phyloP scores from a whole-genome alignment of 2,113 vertebrate species.

The Chitala chitala region DNA sequence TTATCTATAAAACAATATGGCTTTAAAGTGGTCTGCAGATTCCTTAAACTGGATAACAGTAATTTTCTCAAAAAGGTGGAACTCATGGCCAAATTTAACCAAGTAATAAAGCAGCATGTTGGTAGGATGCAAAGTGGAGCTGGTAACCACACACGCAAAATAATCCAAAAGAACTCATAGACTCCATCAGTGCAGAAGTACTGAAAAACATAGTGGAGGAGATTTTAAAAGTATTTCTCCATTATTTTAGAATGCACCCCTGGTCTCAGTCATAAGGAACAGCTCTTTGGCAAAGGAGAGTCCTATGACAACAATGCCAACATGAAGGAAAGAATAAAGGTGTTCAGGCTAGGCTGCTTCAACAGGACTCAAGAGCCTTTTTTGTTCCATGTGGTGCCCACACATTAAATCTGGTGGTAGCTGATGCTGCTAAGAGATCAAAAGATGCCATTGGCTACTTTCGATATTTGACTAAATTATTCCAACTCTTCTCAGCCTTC shows the following conservation, averaged over 20 bases:
- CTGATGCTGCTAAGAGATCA: slow-evolving; percentile 30
- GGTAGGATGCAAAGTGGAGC: slow-evolving; percentile 22
- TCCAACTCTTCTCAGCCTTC: slow-evolving; percentile 31
- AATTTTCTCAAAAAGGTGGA: slow-evolving; percentile 25
- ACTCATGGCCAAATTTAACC: slow-evolving; percentile 32
- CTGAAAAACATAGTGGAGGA: slow-evolving; percentile 19
- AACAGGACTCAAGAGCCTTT: slow-evolving; percentile 14
- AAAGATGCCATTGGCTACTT: slow-evolving; percentile 26
- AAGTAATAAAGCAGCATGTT: slow-evolving; percentile 27
- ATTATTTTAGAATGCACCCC: slow-evolving; percentile 33
- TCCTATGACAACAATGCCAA: slow-evolving; percentile 26
- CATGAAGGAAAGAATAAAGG: slow-evolving; percentile 30
- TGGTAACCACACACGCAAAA: slow-evolving; percentile 22
- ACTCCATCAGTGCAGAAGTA: slow-evolving; percentile 23
- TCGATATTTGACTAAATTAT: slow-evolving; percentile 24
- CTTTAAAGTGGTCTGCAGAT: slow-evolving; percentile 9
- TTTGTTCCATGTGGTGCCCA: slow-evolving; percentile 31
- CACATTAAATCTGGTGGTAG: slow-evolving; percentile 29
- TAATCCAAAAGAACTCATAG: slow-evolving; percentile 33
- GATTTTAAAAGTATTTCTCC: slow-evolving; percentile 33
- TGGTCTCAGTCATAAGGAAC: slow-evolving; percentile 24
- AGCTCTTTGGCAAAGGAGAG: slow-evolving; percentile 25
- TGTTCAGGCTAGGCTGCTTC: slow-evolving; percentile 28
- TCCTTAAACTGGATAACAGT: slow-evolving; percentile 11
- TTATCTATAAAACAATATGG: slow-evolving; percentile 17